phyloP scores from a whole-genome alignment of 2,888 invertebrate species.

The Hirtodrosophila trivittata region DNA sequence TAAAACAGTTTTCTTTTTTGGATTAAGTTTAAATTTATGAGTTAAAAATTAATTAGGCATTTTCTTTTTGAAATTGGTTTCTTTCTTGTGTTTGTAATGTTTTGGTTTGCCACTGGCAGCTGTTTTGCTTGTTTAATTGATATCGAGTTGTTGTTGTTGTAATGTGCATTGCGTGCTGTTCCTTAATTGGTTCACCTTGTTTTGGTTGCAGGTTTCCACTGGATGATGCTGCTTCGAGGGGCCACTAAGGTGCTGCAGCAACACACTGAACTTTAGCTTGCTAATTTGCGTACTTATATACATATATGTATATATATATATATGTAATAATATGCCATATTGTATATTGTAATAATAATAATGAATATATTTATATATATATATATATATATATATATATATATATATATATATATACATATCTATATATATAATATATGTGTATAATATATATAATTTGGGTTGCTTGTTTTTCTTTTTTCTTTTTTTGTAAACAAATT shows the following conservation, averaged over 20 bases:
- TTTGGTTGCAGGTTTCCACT: conserved; percentile 24
- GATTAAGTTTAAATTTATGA: conserved; percentile 21
- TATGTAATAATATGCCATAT: conserved; percentile 74
- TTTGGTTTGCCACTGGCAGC: conserved; percentile 71
- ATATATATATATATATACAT: conserved; percentile 70
- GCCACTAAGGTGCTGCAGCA: conserved; percentile 39
- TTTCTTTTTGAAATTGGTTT: conserved; percentile 34
- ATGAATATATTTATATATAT: conserved; percentile 53
- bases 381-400: conserved; percentile 66
- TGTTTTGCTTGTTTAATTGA: conserved; percentile 51
- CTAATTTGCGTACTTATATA: conserved; percentile 46
- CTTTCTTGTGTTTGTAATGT: conserved; percentile 29
- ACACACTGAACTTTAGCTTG: conserved; percentile 49
- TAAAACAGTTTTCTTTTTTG: no score
- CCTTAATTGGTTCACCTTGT: no score
- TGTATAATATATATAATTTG: conserved; percentile 67
- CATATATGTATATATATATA: conserved; percentile 41
- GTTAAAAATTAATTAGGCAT: conserved; percentile 33
- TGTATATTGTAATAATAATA: conserved; percentile 76
- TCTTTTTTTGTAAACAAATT: conserved; percentile 74
- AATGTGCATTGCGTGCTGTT: conserved; percentile 7
- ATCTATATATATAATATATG: conserved; percentile 18
- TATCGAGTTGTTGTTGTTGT: conserved; percentile 13
- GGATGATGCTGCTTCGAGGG: conserved; percentile 40
- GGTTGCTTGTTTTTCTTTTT: conserved; percentile 18